phyloP scores from a whole-genome alignment of 1,140 invertebrate genomes.

The Lithobius niger region DNA sequence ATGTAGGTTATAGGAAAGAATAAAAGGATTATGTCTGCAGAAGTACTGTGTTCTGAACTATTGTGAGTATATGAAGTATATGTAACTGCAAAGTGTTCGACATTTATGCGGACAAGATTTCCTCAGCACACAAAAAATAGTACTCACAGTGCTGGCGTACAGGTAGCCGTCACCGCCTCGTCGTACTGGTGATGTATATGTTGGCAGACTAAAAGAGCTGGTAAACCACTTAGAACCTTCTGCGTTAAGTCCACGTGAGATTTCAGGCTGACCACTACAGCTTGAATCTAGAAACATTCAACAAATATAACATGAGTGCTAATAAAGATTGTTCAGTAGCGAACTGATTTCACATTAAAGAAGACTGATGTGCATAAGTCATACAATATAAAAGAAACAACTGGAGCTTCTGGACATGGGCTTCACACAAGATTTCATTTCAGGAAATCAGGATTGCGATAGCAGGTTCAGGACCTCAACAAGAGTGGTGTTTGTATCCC shows the following conservation, averaged over 20 bases:
- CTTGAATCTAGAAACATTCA: constrained; percentile 11
- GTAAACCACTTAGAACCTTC: constrained; percentile 31
- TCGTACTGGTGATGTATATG: constrained; percentile 63
- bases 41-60: no score
- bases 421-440: no score
- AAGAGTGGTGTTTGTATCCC: no score
- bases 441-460: no score
- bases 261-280: constrained; percentile 6
- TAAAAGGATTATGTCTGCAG: no score
- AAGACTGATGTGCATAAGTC: neutral
- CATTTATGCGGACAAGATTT: no score
- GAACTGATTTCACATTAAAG: neutral
- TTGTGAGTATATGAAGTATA: no score
- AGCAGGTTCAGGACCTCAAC: no score
- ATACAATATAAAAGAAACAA: no score
- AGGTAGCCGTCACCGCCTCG: constrained; percentile 55
- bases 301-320: constrained; percentile 4
- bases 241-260: constrained; percentile 19
- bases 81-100: no score
- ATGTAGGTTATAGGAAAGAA: neutral
- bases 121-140: no score
- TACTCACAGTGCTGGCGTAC: constrained; percentile 59
- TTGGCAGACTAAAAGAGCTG: constrained; percentile 62
- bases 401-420: no score
- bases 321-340: neutral